Conservation (phyloP, 2,113 vertebrate genomes). For the Mola mola region DNA sequence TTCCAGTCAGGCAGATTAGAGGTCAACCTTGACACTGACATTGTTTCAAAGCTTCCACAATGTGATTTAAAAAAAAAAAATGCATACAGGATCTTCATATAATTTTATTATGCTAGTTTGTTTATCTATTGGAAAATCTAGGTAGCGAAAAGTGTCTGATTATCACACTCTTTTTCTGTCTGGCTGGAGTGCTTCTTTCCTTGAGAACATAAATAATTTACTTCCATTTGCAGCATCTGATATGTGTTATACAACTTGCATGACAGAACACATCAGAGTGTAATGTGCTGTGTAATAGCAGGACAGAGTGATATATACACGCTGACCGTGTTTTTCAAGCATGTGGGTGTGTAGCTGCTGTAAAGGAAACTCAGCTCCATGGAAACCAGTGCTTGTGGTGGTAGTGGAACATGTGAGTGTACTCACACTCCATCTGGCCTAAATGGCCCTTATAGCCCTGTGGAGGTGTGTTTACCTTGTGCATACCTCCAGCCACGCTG, state of each 20-base stretch:
- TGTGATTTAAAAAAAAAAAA: too few relatives aligned
- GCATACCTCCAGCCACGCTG: conserved; percentile 16
- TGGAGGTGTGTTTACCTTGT: conserved; percentile 43
- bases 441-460: neutral
- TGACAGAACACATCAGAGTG: neutral
- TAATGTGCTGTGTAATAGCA: neutral
- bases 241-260: neutral
- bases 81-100: neutral
- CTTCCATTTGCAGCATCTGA: neutral
- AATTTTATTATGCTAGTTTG: neutral
- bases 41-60: neutral
- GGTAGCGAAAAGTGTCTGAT: neutral
- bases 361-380: conserved; percentile 20
- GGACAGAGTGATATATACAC: neutral
- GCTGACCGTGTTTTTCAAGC: too few relatives aligned
- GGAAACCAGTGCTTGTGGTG: conserved; percentile 1
- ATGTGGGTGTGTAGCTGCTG: conserved; percentile 17
- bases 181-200: too few relatives aligned
- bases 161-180: too few relatives aligned
- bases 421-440: conserved; percentile 17
- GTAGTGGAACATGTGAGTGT: conserved; percentile 26
- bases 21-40: neutral
- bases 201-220: too few relatives aligned
- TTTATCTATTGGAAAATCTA: neutral
- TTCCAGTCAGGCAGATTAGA: neutral